Base-by-base conservation (phyloP, 2,797 vertebrate species). In the Falco novaeseelandiae region DNA sequence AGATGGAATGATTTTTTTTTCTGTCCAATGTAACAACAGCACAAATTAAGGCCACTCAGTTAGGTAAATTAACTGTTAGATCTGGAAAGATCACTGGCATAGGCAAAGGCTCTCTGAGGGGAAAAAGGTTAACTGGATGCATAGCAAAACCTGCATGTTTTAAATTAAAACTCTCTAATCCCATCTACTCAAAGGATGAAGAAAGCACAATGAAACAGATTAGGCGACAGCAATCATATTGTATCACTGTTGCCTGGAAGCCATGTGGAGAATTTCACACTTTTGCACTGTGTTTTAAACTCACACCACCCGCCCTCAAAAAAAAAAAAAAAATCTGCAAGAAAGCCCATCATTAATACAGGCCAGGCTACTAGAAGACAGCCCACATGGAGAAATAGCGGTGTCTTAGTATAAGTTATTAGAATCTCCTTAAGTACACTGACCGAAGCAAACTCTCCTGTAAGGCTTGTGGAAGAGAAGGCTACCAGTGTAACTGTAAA, bases 101-200 rank as follows among this genome's bases (percentile, higher is more conserved):
- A 89, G 55, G 67, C 74, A 92, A 96, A 96, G 51, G 62, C 76
- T 88, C 71, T 92, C 48, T 18, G 58, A 95, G 79, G 87, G 83
- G 62, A 91, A 81, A 95, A 96, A 95, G 82, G 91, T 95, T 96
- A 96, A 96, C 87, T 86, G 89, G 38, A 87, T 95, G 87, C 79
- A 93, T 15, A 93, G 76, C 65, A 95, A 95, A 96, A 95, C 59
- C 89, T 94, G 89, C 72, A 52, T 96, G 76, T 95, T 95, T 96
- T 89, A 94, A 90, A 74, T 93, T 93, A 93, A 92, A 96, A 95
- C 78, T 73, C 88, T 91, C 79, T 89, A 95, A 97, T 94, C 92
- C 92, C 69, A 49, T 81, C 95, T 85, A 83, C 79, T 92, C 84
- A 87, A 96, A 96, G 79, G 94, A 87, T 89, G 93, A 96, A 91